Evolutionary conservation across 1,140 invertebrate genomes (phyloP).

Genomic region (Anastrepha obliqua): DNA sequence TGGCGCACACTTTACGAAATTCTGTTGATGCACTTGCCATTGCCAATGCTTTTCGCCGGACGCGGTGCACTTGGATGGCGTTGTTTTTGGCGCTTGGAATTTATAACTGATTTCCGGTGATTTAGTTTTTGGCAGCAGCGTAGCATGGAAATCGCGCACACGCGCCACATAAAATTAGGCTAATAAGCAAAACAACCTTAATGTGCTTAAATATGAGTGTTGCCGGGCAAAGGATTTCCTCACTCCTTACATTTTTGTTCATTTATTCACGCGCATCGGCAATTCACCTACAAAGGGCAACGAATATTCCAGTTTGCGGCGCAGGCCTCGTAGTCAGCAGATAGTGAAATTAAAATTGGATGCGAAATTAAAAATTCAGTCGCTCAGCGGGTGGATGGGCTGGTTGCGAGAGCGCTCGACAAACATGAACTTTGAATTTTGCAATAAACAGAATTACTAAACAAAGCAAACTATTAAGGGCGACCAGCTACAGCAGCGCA

Average conservation of each 20-base stretch:
- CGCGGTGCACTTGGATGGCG: background rate
- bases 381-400: background rate
- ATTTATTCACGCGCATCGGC: slow-evolving; percentile 35
- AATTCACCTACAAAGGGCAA: too few relatives aligned
- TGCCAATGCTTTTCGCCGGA: background rate
- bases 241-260: background rate
- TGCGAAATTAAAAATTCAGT: slow-evolving; percentile 28
- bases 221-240: background rate
- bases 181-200: slow-evolving; percentile 34
- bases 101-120: slow-evolving; percentile 52
- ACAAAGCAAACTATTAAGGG: slow-evolving; percentile 42
- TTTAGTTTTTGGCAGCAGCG: slow-evolving; percentile 46
- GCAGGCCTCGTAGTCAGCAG: background rate
- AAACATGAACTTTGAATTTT: slow-evolving; percentile 46
- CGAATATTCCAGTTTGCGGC: too few relatives aligned
- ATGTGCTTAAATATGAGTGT: background rate
- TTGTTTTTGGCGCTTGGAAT: slow-evolving; percentile 9
- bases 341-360: background rate
- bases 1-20: background rate
- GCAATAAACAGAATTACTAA: slow-evolving; percentile 48
- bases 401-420: background rate
- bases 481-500: background rate
- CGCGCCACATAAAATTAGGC: slow-evolving; percentile 28
- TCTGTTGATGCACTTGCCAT: slow-evolving; percentile 18
- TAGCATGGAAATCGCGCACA: background rate